Evolutionary conservation across 2,888 invertebrate species (phyloP).

Genomic region (Netelia fuscicornis): DNA sequence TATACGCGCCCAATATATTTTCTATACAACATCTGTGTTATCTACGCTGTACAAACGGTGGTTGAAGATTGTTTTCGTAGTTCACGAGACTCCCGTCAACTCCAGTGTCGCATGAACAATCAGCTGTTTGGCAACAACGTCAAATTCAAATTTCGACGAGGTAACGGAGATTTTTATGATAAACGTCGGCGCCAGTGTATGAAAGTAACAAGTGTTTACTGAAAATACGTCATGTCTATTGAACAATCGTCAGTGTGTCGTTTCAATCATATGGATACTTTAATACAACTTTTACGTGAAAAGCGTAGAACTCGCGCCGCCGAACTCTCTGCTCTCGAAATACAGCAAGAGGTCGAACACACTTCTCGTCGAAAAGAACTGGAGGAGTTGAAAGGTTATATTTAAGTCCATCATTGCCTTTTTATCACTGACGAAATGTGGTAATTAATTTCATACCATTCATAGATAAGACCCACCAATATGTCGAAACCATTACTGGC

Average conservation of each 20-base stretch:
- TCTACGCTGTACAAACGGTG: background rate
- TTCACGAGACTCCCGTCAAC: background rate
- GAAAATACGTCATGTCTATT: too few relatives aligned
- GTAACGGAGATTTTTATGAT: too few relatives aligned
- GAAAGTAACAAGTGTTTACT: too few relatives aligned
- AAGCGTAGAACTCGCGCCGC: slow-evolving; percentile 32
- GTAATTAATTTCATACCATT: background rate
- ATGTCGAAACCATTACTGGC: slow-evolving; percentile 71
- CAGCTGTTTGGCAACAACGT: background rate
- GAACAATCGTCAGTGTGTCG: background rate
- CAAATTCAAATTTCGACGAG: background rate
- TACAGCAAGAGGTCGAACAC: slow-evolving; percentile 34
- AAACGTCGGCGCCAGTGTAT: too few relatives aligned
- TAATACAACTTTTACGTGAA: slow-evolving; percentile 45
- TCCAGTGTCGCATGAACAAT: background rate
- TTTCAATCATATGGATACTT: background rate
- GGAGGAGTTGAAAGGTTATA: slow-evolving; percentile 62
- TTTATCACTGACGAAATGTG: background rate
- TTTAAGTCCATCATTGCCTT: background rate
- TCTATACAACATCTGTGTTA: slow-evolving; percentile 28
- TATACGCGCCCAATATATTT: background rate
- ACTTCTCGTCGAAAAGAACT: slow-evolving; percentile 22
- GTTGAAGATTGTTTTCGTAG: background rate
- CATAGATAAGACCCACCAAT: slow-evolving; percentile 65
- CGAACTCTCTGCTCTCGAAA: slow-evolving; percentile 21